Evolutionary conservation across 1,140 invertebrate species (phyloP).

Genomic region (Lucilia sericata): DNA sequence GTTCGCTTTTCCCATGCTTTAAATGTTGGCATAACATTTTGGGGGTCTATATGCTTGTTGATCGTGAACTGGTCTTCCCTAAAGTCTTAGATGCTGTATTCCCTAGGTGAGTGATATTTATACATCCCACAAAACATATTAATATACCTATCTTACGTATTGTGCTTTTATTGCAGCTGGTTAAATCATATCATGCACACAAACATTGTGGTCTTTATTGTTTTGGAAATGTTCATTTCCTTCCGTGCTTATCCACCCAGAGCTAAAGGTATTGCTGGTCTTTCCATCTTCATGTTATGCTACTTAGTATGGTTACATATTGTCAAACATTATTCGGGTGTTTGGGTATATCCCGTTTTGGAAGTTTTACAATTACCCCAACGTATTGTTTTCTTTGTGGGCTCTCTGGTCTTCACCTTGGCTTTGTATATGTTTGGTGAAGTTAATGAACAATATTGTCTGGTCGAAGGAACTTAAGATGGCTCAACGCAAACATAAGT

Average conservation of each 20-base stretch:
- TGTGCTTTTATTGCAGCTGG: constrained; percentile 71
- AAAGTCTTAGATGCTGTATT: constrained; percentile 81
- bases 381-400: constrained; percentile 79
- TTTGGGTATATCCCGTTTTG: constrained; percentile 91
- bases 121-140: background rate
- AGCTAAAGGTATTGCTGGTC: constrained; percentile 72
- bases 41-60: constrained; percentile 85
- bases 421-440: constrained; percentile 79
- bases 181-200: constrained; percentile 92
- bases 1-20: constrained; percentile 81
- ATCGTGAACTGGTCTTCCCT: constrained; percentile 87
- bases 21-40: constrained; percentile 90
- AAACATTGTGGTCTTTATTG: constrained; percentile 78
- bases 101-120: constrained; percentile 68
- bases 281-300: constrained; percentile 74
- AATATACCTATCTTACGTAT: background rate
- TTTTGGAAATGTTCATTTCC: constrained; percentile 78
- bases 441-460: constrained; percentile 75
- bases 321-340: constrained; percentile 77
- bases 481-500: constrained; percentile 67
- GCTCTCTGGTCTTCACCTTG: constrained; percentile 72
- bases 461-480: constrained; percentile 78
- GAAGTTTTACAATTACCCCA: constrained; percentile 78
- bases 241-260: constrained; percentile 80
- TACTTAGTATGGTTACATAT: constrained; percentile 84